phyloP scores from a whole-genome alignment of 2,888 invertebrate genomes.

The Cataglyphis albicans region DNA sequence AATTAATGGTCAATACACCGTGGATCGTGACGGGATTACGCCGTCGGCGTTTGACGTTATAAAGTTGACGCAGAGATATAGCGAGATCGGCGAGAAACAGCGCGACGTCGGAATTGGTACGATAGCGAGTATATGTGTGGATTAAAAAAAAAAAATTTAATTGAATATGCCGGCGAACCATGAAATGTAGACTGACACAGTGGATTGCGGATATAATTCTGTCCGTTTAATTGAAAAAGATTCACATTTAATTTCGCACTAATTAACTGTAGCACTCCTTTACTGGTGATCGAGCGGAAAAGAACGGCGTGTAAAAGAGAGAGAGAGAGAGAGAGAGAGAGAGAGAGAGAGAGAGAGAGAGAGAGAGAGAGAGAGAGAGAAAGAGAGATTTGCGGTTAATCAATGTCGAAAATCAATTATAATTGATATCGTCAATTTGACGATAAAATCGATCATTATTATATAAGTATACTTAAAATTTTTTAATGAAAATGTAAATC shows the following conservation, averaged over 20 bases:
- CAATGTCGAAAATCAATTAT: constrained; percentile 12
- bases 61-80: constrained; percentile 38
- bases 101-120: neutral
- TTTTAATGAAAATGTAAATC: neutral
- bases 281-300: neutral
- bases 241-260: constrained; percentile 41
- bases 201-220: constrained; percentile 10
- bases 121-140: neutral
- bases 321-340: no score
- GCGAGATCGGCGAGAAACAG: neutral
- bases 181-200: constrained; percentile 22
- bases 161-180: constrained; percentile 16
- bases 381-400: neutral
- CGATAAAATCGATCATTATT: neutral
- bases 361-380: no score
- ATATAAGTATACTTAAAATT: neutral
- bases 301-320: neutral
- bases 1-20: constrained; percentile 68
- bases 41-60: constrained; percentile 57
- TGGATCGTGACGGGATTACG: constrained; percentile 67
- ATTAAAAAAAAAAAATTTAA: constrained; percentile 38
- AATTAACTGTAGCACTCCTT: constrained; percentile 7
- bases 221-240: constrained; percentile 18
- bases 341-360: neutral
- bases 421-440: neutral